Percentiles rank a stretch among this genome's conserved stretches.
Evolutionary conservation across 2,113 vertebrate species (phyloP).

Genomic region (Rhinichthys klamathensis): DNA sequence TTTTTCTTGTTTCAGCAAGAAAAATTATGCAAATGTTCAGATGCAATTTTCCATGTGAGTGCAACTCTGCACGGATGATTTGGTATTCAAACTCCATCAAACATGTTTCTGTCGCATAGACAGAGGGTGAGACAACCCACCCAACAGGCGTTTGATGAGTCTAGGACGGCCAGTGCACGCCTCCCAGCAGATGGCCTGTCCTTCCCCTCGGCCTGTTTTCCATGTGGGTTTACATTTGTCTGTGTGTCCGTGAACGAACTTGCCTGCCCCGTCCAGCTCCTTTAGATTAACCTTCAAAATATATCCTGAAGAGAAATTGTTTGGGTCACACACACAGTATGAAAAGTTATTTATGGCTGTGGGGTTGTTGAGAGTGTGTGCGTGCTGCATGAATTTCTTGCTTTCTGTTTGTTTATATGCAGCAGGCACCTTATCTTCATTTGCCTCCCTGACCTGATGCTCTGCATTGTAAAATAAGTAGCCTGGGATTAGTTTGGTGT

Average conservation of each 20-base stretch:
- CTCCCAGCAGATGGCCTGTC: conserved; percentile 34
- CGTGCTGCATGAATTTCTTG: neutral
- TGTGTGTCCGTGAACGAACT: conserved; percentile 17
- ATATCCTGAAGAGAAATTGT: conserved; percentile 21
- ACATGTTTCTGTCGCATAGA: neutral
- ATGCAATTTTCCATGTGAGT: conserved; percentile 49
- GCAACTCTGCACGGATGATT: conserved; percentile 21
- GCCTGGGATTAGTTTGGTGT: conserved; percentile 21
- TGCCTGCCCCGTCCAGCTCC: neutral
- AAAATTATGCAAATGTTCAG: conserved; percentile 57
- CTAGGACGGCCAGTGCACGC: conserved; percentile 10
- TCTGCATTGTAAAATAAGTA: conserved; percentile 24
- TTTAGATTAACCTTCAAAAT: conserved; percentile 38
- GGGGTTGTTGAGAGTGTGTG: neutral
- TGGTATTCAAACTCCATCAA: conserved; percentile 25
- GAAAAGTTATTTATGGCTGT: conserved; percentile 14
- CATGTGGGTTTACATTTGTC: conserved; percentile 49
- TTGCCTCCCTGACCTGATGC: neutral
- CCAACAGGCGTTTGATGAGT: conserved; percentile 32
- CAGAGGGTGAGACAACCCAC: conserved; percentile 49
- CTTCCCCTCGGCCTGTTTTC: conserved; percentile 60
- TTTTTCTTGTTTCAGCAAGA: conserved; percentile 5
- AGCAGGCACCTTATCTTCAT: conserved; percentile 38
- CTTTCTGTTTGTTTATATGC: conserved; percentile 37
- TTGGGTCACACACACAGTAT: conserved; percentile 6